Base-by-base conservation (phyloP, 2,113 vertebrate genomes). In the Sinocyclocheilus maitianheensis region DNA sequence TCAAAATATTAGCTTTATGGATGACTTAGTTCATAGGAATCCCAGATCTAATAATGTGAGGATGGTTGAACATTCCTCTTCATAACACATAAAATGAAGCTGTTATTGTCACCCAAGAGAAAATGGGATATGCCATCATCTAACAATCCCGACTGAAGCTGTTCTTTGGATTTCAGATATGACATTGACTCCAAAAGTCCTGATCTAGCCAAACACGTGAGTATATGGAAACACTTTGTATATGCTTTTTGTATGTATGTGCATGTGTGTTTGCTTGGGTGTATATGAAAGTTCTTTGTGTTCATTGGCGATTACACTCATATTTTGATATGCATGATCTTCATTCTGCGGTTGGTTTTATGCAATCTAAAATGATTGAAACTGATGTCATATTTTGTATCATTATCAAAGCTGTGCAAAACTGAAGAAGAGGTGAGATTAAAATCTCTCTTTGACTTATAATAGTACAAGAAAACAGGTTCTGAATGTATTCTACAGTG, bases 171-270 rank as follows among this genome's bases (percentile, higher is more conserved):
- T 93, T 94, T 88, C 94, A 99, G 97, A 88, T 99, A 97, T 80
- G 97, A 99, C 85, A 96, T 98, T 84, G 97, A 99, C 91, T 98
- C 97, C 40, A 98, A 97, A 94, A 98, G 97, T 92, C 96, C 97
- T 12, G 97, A 98, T 91, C 92, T 98, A 77, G 95, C 96, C 85
- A 99, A 98, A 91, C 97, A 99, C 16, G 97, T 99, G 93, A 97
- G 97, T 96, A 26, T 85, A 87, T 65, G 86, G 18, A 55, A 58
- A 40, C 67, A 13, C 14, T 51, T 11, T 85, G 69, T 72, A 63
- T 65, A 3, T 48, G 10, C 46, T 48, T 12, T 48, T 48, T 48
- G 10, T 48, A 12, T 48, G 10, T 48, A 48, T 48, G 24, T 60
- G 77, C 51, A 63, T 80, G 83, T 87, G 67, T 83, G 20, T 65